Percentiles rank a stretch among this genome's conserved stretches.
These are phyloP conservation scores for Eupithecia tripunctaria DNA, from an alignment of 2,888 invertebrate species.

Conservation along the genomic window DNA sequence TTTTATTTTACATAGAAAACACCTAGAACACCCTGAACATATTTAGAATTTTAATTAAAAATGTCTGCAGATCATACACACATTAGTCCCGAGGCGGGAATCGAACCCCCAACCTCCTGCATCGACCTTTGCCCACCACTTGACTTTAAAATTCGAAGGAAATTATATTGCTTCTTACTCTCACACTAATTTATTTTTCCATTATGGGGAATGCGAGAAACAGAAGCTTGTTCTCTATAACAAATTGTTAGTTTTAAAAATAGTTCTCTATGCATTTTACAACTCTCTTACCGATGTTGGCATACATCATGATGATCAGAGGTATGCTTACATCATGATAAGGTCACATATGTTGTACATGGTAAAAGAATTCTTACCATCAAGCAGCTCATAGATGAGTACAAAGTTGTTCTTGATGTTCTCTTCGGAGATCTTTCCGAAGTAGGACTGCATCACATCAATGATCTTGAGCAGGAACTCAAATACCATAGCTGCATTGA, in stretches of 20 bases:
- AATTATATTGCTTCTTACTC: too few species aligned
- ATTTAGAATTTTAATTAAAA: too few species aligned
- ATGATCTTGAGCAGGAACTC: constrained; percentile 99
- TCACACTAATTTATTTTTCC: background rate
- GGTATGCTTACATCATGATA: background rate
- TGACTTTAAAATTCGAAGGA: too few species aligned
- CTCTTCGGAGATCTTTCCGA: constrained; percentile 99
- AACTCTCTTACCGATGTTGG: too few species aligned
- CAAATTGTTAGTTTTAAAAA: background rate
- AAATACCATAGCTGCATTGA: constrained; percentile 99
- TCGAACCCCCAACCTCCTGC: too few species aligned
- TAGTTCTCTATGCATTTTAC: background rate
- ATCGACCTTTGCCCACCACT: too few species aligned
- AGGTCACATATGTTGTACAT: background rate
- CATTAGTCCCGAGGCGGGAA: too few species aligned
- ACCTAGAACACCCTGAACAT: too few species aligned
- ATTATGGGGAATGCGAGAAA: background rate
- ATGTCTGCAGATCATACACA: too few species aligned
- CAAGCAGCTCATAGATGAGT: constrained; percentile 98
- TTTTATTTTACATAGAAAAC: too few species aligned
- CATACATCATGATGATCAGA: too few species aligned
- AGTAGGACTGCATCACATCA: constrained; percentile 99
- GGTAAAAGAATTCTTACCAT: constrained; percentile 86
- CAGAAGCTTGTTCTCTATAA: background rate
- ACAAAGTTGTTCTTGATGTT: constrained; percentile 99